A percentile compares a stretch with the other conserved stretches of the same genome.
Evolutionary conservation across 1,140 invertebrate species (phyloP).

Genomic region (Nephotettix cincticeps): DNA sequence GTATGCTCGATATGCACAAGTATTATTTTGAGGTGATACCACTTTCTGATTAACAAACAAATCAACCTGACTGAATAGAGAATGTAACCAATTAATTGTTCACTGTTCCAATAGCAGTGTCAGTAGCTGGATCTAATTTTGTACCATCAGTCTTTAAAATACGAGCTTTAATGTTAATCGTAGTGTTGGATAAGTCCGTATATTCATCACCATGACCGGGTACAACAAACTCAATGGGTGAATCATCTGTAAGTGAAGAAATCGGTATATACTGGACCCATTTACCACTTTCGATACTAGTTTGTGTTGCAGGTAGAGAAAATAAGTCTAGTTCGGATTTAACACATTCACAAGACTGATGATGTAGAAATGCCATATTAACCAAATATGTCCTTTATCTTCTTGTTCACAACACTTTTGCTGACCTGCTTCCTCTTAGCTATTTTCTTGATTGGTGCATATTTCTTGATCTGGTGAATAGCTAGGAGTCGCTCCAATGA

Average conservation of each 20-base stretch:
- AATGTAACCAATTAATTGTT: neutral
- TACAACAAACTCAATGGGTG: conserved; percentile 48
- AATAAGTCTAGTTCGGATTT: conserved; percentile 18
- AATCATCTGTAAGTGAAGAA: conserved; percentile 44
- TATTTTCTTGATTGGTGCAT: neutral
- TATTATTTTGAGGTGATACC: conserved; percentile 47
- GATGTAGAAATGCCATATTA: conserved; percentile 14
- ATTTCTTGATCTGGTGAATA: neutral
- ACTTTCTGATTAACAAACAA: conserved; percentile 50
- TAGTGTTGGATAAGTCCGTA: conserved; percentile 46
- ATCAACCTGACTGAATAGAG: conserved; percentile 41
- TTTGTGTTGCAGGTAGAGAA: conserved; percentile 45
- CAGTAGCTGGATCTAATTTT: neutral
- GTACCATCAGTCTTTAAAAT: conserved; percentile 32
- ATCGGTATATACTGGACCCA: conserved; percentile 48
- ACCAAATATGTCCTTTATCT: conserved; percentile 5
- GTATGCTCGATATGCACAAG: conserved; percentile 49
- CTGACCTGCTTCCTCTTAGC: neutral
- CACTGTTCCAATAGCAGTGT: neutral
- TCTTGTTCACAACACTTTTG: neutral
- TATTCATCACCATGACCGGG: conserved; percentile 45
- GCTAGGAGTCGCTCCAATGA: neutral
- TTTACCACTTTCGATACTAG: conserved; percentile 43
- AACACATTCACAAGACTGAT: conserved; percentile 3
- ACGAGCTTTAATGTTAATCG: conserved; percentile 40